Evolutionary conservation across 2,113 vertebrate genomes (phyloP).

Genomic region (Chrysochloris asiatica): DNA sequence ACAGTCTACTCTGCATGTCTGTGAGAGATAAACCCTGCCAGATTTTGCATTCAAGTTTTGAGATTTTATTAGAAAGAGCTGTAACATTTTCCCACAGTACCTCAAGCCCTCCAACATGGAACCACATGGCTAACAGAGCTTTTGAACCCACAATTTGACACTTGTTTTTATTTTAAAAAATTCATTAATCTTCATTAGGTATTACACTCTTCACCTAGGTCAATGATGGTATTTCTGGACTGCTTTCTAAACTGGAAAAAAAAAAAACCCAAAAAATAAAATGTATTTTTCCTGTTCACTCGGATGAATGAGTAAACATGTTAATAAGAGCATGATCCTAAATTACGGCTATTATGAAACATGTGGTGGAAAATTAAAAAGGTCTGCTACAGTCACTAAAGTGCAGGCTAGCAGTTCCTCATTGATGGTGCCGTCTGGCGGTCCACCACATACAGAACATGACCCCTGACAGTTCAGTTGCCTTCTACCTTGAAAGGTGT

Average conservation of each 20-base stretch:
- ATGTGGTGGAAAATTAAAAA: conserved; percentile 66
- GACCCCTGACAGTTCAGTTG: neutral
- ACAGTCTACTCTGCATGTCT: neutral
- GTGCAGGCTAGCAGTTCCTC: neutral
- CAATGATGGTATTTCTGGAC: conserved; percentile 19
- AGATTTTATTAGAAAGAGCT: conserved; percentile 73
- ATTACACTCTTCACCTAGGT: conserved; percentile 9
- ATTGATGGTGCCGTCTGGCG: conserved; percentile 22
- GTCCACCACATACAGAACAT: neutral
- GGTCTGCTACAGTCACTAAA: neutral
- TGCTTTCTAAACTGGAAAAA: neutral
- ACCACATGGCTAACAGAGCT: conserved; percentile 35
- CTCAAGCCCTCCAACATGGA: conserved; percentile 37
- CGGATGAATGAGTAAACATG: neutral
- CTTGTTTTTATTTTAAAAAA: conserved; percentile 63
- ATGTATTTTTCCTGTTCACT: neutral
- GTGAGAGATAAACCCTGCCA: conserved; percentile 13
- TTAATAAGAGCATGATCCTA: neutral
- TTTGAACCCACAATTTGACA: conserved; percentile 59
- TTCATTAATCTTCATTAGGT: conserved; percentile 74
- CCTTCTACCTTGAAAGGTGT: neutral
- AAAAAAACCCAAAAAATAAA: neutral
- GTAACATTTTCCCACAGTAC: conserved; percentile 46
- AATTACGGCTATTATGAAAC: conserved; percentile 59
- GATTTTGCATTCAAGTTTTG: conserved; percentile 38